These are phyloP conservation scores for Cheilosia urbana DNA, from an alignment of 2,888 invertebrate species.

Conservation along the genomic window DNA sequence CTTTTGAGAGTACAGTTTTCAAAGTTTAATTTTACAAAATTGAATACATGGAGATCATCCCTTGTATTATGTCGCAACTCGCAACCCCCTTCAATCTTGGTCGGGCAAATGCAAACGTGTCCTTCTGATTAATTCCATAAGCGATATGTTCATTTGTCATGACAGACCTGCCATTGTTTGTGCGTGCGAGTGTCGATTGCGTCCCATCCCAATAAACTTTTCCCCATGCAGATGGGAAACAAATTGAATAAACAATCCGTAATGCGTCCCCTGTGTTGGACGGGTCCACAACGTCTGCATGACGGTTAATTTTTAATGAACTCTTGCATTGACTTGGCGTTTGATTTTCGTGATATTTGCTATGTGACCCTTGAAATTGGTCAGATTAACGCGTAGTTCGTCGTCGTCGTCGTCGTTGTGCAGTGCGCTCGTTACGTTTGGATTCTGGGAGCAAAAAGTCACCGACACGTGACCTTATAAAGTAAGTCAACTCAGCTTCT, in stretches of 20 bases:
- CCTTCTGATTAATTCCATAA: slow-evolving; percentile 62
- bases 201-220: not conserved
- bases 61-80: not conserved
- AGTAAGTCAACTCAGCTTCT: slow-evolving; percentile 56
- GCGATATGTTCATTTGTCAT: slow-evolving; percentile 56
- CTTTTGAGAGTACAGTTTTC: slow-evolving; percentile 8
- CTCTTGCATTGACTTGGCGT: slow-evolving; percentile 30
- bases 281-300: slow-evolving; percentile 9
- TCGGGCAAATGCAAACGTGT: slow-evolving; percentile 26
- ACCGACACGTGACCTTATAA: slow-evolving; percentile 65
- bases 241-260: slow-evolving; percentile 66
- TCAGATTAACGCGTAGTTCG: slow-evolving; percentile 72
- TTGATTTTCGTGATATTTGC: slow-evolving; percentile 10
- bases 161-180: slow-evolving; percentile 49
- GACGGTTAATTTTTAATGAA: slow-evolving; percentile 70
- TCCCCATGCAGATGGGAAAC: not conserved
- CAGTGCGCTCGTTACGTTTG: slow-evolving; percentile 49
- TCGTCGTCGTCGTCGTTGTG: slow-evolving; percentile 60
- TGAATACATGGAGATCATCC: slow-evolving; percentile 33
- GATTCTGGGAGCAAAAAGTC: slow-evolving; percentile 44
- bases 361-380: slow-evolving; percentile 68
- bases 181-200: slow-evolving; percentile 31
- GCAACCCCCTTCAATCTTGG: not conserved
- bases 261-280: slow-evolving; percentile 59
- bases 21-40: slow-evolving; percentile 46